Conservation (phyloP, 1,140 invertebrate species). For the Drosophila insularis region DNA sequence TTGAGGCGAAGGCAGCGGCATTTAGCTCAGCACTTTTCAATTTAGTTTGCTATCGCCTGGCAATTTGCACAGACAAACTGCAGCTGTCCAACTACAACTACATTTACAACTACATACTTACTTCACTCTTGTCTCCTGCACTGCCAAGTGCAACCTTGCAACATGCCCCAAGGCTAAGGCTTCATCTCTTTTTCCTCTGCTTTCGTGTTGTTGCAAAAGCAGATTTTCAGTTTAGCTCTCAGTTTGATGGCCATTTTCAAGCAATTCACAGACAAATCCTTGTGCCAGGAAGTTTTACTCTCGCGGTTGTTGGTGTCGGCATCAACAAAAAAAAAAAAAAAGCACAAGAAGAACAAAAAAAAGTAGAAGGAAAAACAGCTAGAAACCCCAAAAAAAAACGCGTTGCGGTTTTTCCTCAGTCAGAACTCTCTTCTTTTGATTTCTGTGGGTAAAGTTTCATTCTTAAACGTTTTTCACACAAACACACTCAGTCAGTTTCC, state of each 20-base stretch:
- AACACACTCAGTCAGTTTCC: conserved; percentile 24
- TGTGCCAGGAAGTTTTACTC: conserved; percentile 51
- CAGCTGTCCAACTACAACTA: conserved; percentile 59
- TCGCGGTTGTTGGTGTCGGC: conserved; percentile 32
- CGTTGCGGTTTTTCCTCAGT: conserved; percentile 59
- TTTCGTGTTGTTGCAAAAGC: conserved; percentile 17
- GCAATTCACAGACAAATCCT: conserved; percentile 38
- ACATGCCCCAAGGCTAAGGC: not conserved
- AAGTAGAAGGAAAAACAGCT: not conserved
- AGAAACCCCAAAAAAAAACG: conserved; percentile 48
- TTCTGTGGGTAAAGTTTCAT: conserved; percentile 26
- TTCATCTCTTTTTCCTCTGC: not conserved
- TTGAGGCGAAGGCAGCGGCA: conserved; percentile 36
- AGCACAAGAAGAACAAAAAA: not conserved
- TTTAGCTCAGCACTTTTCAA: conserved; percentile 71
- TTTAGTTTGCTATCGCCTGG: conserved; percentile 67
- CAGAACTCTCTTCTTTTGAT: conserved; percentile 30
- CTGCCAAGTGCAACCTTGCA: not conserved
- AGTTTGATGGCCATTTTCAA: conserved; percentile 71
- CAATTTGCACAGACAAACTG: conserved; percentile 75
- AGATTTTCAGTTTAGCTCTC: conserved; percentile 61
- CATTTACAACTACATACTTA: conserved; percentile 31
- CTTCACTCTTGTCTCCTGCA: conserved; percentile 13
- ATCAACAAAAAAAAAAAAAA: conserved; percentile 43
- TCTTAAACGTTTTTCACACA: conserved; percentile 46